Base-by-base conservation (phyloP, 2,888 invertebrate genomes). In the Drosophila acutilabella region DNA sequence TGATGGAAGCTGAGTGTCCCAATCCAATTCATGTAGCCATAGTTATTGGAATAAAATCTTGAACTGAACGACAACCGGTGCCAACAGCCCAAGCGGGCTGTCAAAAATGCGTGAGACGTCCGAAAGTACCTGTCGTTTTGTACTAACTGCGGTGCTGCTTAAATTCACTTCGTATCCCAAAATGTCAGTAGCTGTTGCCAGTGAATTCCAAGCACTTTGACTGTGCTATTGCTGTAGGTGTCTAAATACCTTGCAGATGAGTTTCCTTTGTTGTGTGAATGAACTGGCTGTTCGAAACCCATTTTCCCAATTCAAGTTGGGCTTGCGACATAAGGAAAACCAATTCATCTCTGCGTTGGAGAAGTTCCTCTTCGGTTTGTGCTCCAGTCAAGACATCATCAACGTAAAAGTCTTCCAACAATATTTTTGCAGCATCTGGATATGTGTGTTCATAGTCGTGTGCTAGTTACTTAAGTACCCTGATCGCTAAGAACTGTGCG, bases 181-280 rank as follows among this genome's bases (percentile, higher is more conserved):
- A 10, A 10, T 18, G 41, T 42, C 18, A 18, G 10, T 20, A 11
- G 5, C 20, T 20, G 50, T 51, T 51, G 36, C 50, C 50, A 51
- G 18, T 51, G 36, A n/a, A 51, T 51, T 20, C 36, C 50, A 51
- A 51, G 50, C 33, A 51, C 36, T 38, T 51, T 38, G 10, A 11
- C 18, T 18, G 20, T 51, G 4, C 11, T 1, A 7, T 38, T 11
- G 1, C 20, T 2, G 13, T 2, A 13, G 2, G 13, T 16, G 6
- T 18, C 36, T 10, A 20, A 38, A 8, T 13, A 2, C 2, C 18
- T 18, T 36, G 11, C 18, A 36, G 18, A 20, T 36, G 10, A 16
- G 2, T 1, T 16, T 14, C 18, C 0, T 36, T 36, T 6, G 16
- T 41, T 6, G 14, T 41, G 16, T 16, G 5, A 16, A 41, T 41